Evolutionary conservation across 1,140 invertebrate genomes (phyloP), one percentile per base, ranked within the genome.

Genomic region (Zaprionus gabonicus): DNA sequence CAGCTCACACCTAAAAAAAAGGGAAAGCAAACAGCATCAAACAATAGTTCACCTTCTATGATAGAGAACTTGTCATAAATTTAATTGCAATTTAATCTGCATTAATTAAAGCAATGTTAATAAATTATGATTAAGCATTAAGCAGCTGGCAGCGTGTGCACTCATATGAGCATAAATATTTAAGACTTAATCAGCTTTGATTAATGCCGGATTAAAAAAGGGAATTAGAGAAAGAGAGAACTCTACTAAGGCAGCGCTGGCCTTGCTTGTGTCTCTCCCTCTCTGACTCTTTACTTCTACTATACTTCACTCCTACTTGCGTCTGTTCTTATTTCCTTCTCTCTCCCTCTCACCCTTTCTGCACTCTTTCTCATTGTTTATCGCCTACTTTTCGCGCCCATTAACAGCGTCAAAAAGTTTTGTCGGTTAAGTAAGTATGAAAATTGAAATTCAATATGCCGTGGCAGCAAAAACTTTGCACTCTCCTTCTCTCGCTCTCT

Each of bases 51-150:
- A 27, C 64, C 46, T 44, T 60, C 25, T 9, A 15, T 36, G 41
- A 68, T 77, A 73, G 49, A 73, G 49, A 66, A 41, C 56, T 34
- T 28, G 12, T 5, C 34, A 46, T 71, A 77, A 87, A 77, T 82
- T 86, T 69, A 86, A 77, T 81, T 73, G 71, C 64, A 78, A 81
- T 81, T 81, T 80, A 78, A 77, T 78, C 78, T 73, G 78, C 78
- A 64, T 64, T 88, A 76, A 84, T 88, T 84, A 78, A 77, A 38
- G 41, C 38, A 49, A 58, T 34, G 10, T 64, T 57, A 75, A 71
- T 64, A 58, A 71, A 75, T 71, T 58, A 49, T 67, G 17, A 67
- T 58, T 49, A 58, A 67, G 20, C 46, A 5, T 12, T 17, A 46
- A 46, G 15, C 41, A 46, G n/a, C 41, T 13, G 36, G 36, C 36